These are phyloP conservation scores for Heliconius sara DNA, from an alignment of 2,888 invertebrate genomes.

Conservation along the genomic window DNA sequence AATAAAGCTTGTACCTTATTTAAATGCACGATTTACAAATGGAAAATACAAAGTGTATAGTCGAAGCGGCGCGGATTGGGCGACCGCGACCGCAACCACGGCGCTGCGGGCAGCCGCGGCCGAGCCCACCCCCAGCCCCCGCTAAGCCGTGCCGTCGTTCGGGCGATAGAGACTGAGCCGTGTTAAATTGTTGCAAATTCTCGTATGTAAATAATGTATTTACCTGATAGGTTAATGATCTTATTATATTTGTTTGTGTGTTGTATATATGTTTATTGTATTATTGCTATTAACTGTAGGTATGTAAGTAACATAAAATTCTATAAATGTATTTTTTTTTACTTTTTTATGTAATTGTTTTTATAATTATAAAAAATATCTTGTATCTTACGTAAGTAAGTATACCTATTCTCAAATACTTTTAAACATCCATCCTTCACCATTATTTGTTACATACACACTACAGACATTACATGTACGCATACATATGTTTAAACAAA, in stretches of 20 bases:
- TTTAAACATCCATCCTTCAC: no score
- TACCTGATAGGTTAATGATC: not conserved
- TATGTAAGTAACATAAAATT: no score
- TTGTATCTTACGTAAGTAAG: no score
- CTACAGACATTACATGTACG: no score
- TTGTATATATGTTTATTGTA: not conserved
- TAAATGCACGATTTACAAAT: constrained; percentile 45
- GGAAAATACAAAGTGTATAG: constrained; percentile 46
- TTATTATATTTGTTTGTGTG: not conserved
- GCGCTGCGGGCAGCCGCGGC: constrained; percentile 50
- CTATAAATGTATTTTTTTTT: no score
- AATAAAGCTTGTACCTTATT: constrained; percentile 47
- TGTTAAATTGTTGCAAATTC: constrained; percentile 36
- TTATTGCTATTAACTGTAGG: no score
- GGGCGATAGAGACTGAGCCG: constrained; percentile 27
- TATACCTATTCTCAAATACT: no score
- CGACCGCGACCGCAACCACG: constrained; percentile 65
- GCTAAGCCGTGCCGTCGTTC: constrained; percentile 57
- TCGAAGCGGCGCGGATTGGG: constrained; percentile 53
- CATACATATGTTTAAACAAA: not conserved
- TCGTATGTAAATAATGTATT: constrained; percentile 5
- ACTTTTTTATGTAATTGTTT: no score
- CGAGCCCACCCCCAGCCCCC: constrained; percentile 45
- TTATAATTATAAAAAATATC: no score
- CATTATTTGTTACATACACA: no score